These are phyloP conservation scores for Drosophila murphyi DNA, from an alignment of 1,140 invertebrate genomes.

Conservation along the genomic window DNA sequence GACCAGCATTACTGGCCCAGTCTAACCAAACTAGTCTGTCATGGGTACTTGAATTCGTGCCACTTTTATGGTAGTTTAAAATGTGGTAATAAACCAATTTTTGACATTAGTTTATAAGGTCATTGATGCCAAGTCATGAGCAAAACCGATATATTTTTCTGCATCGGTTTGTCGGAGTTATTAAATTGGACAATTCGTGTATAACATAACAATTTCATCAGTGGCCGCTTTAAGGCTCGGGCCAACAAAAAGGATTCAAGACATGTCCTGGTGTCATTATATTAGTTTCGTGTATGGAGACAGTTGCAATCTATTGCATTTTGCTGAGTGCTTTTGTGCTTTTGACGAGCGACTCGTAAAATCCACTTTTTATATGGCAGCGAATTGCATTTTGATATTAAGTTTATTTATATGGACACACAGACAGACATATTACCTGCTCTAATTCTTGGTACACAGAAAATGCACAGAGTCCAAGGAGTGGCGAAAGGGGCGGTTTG, in stretches of 20 bases:
- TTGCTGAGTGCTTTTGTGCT: background rate
- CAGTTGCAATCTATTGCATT: slow-evolving; percentile 13
- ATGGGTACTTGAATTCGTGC: no score
- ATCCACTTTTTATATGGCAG: slow-evolving; percentile 10
- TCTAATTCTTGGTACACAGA: slow-evolving; percentile 50
- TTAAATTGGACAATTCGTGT: no score
- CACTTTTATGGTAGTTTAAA: no score
- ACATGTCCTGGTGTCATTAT: background rate
- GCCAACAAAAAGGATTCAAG: background rate
- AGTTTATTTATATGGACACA: slow-evolving; percentile 13
- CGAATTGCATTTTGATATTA: slow-evolving; percentile 47
- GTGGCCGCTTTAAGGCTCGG: no score
- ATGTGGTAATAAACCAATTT: no score
- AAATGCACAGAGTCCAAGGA: slow-evolving; percentile 6
- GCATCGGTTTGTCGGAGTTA: no score
- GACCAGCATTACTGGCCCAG: no score
- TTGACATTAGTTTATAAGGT: no score
- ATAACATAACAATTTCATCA: no score
- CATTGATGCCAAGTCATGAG: no score
- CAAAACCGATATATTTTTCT: no score
- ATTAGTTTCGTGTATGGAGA: slow-evolving; percentile 9
- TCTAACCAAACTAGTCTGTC: no score
- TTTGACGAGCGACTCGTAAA: slow-evolving; percentile 2
- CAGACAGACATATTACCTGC: slow-evolving; percentile 49
- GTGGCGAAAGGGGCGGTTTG: background rate